phyloP scores from a whole-genome alignment of 2,113 vertebrate genomes.

The Saimiri boliviensis region DNA sequence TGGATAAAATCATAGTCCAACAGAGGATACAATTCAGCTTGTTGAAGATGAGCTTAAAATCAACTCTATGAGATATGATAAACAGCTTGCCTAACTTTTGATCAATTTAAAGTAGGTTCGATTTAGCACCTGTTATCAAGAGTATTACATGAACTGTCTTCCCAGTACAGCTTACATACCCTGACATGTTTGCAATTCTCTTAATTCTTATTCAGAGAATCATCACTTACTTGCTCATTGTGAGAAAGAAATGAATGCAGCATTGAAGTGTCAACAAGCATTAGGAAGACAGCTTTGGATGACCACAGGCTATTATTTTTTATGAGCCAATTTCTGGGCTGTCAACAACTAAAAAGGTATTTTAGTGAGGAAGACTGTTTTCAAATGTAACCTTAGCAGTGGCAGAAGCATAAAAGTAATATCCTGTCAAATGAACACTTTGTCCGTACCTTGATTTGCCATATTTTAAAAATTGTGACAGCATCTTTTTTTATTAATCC shows the following conservation, averaged over 20 bases:
- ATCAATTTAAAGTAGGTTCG: background rate
- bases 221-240: constrained; percentile 11
- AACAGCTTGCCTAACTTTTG: constrained; percentile 25
- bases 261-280: constrained; percentile 60
- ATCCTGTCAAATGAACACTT: constrained; percentile 54
- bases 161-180: background rate
- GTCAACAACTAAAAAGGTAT: constrained; percentile 69
- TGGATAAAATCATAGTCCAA: constrained; percentile 10
- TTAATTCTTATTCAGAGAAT: constrained; percentile 44
- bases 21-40: constrained; percentile 11
- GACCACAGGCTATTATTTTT: constrained; percentile 48
- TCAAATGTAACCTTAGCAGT: constrained; percentile 21
- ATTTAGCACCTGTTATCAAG: background rate
- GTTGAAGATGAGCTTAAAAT: background rate
- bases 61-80: background rate
- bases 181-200: background rate
- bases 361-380: constrained; percentile 56
- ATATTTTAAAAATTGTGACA: constrained; percentile 11
- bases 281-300: constrained; percentile 38
- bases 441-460: background rate
- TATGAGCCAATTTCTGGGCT: constrained; percentile 65
- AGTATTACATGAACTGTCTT: background rate
- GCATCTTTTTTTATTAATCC: constrained; percentile 6
- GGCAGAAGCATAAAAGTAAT: constrained; percentile 45
- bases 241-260: constrained; percentile 26